Percentiles rank a stretch among this genome's conserved stretches.
These are phyloP conservation scores for Conopomorpha cramerella DNA, from an alignment of 1,140 invertebrate genomes.

Conservation along the genomic window DNA sequence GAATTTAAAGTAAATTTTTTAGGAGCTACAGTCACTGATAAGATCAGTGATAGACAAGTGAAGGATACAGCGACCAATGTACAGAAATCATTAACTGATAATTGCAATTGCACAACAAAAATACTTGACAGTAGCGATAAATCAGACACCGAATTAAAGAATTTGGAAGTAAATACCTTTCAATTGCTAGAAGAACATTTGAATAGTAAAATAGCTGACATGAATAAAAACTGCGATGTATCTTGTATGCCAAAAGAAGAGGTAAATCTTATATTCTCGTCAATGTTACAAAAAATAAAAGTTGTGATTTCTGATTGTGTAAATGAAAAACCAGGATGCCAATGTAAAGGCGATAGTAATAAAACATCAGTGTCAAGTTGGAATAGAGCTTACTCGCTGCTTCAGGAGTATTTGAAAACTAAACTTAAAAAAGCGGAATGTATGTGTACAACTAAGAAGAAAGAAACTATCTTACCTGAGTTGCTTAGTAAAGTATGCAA, in stretches of 20 bases:
- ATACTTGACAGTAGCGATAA: no score
- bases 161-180: constrained; percentile 41
- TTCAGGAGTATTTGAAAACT: constrained; percentile 42
- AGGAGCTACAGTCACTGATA: no score
- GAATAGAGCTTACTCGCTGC: constrained; percentile 29
- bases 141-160: constrained; percentile 20
- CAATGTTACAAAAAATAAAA: constrained; percentile 28
- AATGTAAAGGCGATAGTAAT: no score
- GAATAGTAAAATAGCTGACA: constrained; percentile 28
- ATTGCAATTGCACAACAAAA: no score
- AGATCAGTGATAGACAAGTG: no score
- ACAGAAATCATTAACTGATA: no score
- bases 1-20: no score
- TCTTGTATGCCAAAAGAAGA: constrained; percentile 18
- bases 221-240: constrained; percentile 13
- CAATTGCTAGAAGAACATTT: constrained; percentile 36
- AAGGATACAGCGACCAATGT: no score
- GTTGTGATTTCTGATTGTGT: constrained; percentile 28
- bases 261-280: constrained; percentile 23
- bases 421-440: constrained; percentile 38
- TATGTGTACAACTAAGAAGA: constrained; percentile 16
- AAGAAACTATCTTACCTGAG: constrained; percentile 13
- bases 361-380: no score
- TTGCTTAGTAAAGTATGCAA: constrained; percentile 28
- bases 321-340: constrained; percentile 13